A percentile compares a stretch with the other conserved stretches of the same genome.
Conservation (phyloP, 2,113 vertebrate genomes). For the Oenanthe melanoleuca region DNA sequence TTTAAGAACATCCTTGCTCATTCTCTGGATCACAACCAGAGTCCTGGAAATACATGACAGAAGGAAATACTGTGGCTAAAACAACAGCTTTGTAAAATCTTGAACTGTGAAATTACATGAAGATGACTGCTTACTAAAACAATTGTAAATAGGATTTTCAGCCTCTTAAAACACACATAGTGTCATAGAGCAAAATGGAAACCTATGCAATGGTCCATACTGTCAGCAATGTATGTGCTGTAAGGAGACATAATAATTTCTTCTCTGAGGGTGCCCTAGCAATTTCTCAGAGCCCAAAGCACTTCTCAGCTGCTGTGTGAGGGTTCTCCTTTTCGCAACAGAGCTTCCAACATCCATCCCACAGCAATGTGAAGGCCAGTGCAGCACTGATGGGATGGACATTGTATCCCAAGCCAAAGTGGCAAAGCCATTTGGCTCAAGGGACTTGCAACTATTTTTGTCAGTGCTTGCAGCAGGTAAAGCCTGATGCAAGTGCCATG, state of each 20-base stretch:
- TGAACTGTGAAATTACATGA: background rate
- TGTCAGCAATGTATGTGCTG: rapidly evolving
- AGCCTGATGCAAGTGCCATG: rapidly evolving
- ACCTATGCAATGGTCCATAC: background rate
- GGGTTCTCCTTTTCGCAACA: background rate
- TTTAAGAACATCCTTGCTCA: background rate
- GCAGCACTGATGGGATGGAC: rapidly evolving
- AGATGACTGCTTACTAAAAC: background rate
- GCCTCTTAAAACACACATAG: background rate
- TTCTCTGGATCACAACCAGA: background rate
- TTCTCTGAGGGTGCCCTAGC: background rate
- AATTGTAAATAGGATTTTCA: background rate
- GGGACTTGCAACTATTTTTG: background rate
- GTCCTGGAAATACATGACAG: background rate
- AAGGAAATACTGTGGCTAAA: background rate
- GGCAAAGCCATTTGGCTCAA: rapidly evolving
- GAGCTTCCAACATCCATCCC: rapidly evolving
- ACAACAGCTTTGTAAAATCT: background rate
- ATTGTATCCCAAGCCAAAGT: rapidly evolving
- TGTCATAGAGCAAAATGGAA: background rate
- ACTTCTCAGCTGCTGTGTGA: background rate
- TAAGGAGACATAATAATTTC: background rate
- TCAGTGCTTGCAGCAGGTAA: background rate
- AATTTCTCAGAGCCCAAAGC: background rate
- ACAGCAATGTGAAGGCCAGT: rapidly evolving